Conservation (phyloP, 64 coral and sea anemone genomes). For the Stichodactyla helianthus region DNA sequence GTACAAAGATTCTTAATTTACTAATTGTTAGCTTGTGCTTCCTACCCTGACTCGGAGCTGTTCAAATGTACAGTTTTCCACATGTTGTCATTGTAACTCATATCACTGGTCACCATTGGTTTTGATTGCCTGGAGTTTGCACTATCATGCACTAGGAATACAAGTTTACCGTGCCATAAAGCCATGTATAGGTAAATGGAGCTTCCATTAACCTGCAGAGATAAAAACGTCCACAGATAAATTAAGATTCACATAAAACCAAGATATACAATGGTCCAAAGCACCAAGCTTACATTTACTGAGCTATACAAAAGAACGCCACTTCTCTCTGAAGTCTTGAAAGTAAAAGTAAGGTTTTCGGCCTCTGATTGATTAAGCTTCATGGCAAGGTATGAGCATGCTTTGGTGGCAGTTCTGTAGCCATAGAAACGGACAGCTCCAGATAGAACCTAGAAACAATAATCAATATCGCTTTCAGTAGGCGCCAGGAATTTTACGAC, state of each 20-base stretch:
- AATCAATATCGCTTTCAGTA: too few species aligned
- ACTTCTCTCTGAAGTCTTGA: constrained; percentile 64
- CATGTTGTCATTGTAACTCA: constrained; percentile 32
- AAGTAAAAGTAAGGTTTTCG: constrained; percentile 38
- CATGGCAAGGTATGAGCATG: constrained; percentile 36
- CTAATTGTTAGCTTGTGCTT: not conserved
- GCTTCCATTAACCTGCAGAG: not conserved
- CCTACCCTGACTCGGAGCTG: constrained; percentile 40
- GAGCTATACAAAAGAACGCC: constrained; percentile 71
- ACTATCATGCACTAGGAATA: not conserved
- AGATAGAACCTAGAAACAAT: constrained; percentile 48
- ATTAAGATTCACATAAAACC: not conserved
- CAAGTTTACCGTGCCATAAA: constrained; percentile 46
- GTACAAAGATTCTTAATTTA: too few species aligned
- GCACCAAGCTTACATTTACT: constrained; percentile 24
- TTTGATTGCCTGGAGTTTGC: not conserved
- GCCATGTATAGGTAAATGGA: constrained; percentile 32
- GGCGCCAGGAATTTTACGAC: too few species aligned
- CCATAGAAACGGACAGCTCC: constrained; percentile 81
- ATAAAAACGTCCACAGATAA: not conserved
- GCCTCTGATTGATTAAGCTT: not conserved
- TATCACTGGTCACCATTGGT: constrained; percentile 22
- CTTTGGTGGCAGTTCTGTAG: constrained; percentile 25
- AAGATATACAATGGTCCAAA: not conserved
- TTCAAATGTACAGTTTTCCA: constrained; percentile 53